A percentile compares a stretch with the other conserved stretches of the same genome.
phyloP scores from a whole-genome alignment of 2,113 vertebrate species.

The Oryzias javanicus region DNA sequence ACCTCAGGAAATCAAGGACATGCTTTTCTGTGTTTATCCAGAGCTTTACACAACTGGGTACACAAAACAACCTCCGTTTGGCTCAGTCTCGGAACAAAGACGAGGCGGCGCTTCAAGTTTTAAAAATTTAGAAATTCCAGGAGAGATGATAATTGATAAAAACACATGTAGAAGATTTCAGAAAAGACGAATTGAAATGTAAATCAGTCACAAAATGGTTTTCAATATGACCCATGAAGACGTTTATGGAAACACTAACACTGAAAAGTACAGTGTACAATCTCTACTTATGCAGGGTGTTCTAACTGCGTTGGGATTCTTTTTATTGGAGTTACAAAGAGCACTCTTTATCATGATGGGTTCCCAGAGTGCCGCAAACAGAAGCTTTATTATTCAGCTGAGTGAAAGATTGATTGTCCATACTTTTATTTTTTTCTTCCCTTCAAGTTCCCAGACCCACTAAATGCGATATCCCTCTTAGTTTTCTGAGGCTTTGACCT shows the following conservation, averaged over 20 bases:
- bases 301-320: neutral
- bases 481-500: constrained; percentile 7
- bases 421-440: too few relatives aligned
- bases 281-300: neutral
- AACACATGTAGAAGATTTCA: too few relatives aligned
- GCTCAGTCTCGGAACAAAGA: too few relatives aligned
- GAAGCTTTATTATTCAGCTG: constrained; percentile 20
- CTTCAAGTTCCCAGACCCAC: too few relatives aligned
- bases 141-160: too few relatives aligned
- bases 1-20: too few relatives aligned
- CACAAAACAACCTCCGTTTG: too few relatives aligned
- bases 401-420: constrained; percentile 16
- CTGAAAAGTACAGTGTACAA: neutral
- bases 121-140: too few relatives aligned
- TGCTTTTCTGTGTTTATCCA: too few relatives aligned
- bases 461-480: too few relatives aligned
- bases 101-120: too few relatives aligned
- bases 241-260: neutral
- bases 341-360: neutral
- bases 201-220: neutral
- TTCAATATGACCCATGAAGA: neutral
- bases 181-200: neutral
- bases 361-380: constrained; percentile 16
- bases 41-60: too few relatives aligned
- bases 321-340: constrained; percentile 11